Percentiles rank a stretch among this genome's conserved stretches.
These are phyloP conservation scores for Parnassius smintheus DNA, from an alignment of 2,888 invertebrate species.

Conservation along the genomic window DNA sequence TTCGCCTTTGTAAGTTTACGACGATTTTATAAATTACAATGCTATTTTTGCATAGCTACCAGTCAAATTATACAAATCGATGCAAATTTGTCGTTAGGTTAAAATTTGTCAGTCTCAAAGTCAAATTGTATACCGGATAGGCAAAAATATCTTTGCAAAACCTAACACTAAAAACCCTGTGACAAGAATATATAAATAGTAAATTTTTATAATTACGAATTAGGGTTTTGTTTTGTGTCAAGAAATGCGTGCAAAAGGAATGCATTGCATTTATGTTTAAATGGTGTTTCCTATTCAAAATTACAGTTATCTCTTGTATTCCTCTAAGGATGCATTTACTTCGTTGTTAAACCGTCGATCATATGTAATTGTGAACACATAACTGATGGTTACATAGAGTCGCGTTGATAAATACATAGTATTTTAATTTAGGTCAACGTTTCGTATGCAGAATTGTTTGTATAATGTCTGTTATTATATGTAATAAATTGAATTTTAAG, in stretches of 20 bases:
- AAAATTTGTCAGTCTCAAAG: too few species aligned
- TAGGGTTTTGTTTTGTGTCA: too few species aligned
- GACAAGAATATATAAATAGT: too few species aligned
- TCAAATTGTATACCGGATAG: too few species aligned
- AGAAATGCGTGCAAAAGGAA: too few species aligned
- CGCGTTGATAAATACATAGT: conserved; percentile 16
- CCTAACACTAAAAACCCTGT: too few species aligned
- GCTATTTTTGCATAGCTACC: conserved; percentile 38
- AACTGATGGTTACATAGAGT: neutral
- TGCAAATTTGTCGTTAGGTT: conserved; percentile 27
- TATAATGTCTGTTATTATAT: conserved; percentile 21
- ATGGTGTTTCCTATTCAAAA: conserved; percentile 8
- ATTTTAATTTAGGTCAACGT: conserved; percentile 25
- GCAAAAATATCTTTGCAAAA: too few species aligned
- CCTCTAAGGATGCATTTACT: conserved; percentile 7
- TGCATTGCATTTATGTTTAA: neutral
- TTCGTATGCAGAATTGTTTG: conserved; percentile 8
- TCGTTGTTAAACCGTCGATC: conserved; percentile 8
- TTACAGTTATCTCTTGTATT: conserved; percentile 5
- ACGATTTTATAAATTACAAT: conserved; percentile 31
- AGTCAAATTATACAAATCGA: conserved; percentile 42
- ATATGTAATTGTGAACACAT: conserved; percentile 9
- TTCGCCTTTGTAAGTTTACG: conserved; percentile 26
- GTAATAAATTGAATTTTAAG: neutral
- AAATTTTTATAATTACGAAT: too few species aligned